Percentiles rank a stretch among this genome's conserved stretches.
Conservation (phyloP, 2,113 vertebrate genomes). For the Chamaetylas fuelleborni region DNA sequence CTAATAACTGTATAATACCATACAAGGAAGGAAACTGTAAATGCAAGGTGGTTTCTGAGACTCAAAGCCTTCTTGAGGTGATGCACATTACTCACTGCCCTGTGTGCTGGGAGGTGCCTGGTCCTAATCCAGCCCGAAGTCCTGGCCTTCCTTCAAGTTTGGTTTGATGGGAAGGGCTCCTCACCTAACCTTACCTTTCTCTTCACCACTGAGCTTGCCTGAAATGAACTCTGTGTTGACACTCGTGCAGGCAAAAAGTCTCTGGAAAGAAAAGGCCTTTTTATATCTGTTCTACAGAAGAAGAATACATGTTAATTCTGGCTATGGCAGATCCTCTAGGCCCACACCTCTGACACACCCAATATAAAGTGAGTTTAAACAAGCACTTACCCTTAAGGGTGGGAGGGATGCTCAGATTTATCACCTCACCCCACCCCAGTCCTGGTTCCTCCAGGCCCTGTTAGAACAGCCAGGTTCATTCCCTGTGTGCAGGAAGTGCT, state of each 20-base stretch:
- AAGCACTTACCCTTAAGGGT: constrained; percentile 29
- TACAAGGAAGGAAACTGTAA: neutral
- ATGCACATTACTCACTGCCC: neutral
- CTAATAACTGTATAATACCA: neutral
- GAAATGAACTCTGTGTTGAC: constrained; percentile 46
- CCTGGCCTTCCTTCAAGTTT: constrained; percentile 46
- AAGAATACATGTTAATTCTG: constrained; percentile 30
- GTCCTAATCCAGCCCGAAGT: constrained; percentile 33
- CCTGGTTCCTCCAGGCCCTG: constrained; percentile 14
- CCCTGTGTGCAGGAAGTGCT: neutral
- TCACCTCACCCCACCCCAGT: constrained; percentile 4
- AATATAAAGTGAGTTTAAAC: constrained; percentile 1
- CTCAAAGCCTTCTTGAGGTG: neutral
- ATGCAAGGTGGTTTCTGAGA: neutral
- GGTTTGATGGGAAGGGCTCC: constrained; percentile 19
- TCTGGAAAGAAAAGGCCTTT: constrained; percentile 37
- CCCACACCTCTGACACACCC: constrained; percentile 34
- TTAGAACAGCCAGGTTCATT: neutral
- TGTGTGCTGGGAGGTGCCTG: neutral
- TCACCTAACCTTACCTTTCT: constrained; percentile 54
- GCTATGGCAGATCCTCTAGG: constrained; percentile 4
- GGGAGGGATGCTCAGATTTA: constrained; percentile 40
- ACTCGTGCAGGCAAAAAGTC: neutral
- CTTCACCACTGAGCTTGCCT: constrained; percentile 5
- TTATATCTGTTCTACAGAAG: neutral